phyloP scores from a whole-genome alignment of 2,113 vertebrate species.

The Chitala chitala region DNA sequence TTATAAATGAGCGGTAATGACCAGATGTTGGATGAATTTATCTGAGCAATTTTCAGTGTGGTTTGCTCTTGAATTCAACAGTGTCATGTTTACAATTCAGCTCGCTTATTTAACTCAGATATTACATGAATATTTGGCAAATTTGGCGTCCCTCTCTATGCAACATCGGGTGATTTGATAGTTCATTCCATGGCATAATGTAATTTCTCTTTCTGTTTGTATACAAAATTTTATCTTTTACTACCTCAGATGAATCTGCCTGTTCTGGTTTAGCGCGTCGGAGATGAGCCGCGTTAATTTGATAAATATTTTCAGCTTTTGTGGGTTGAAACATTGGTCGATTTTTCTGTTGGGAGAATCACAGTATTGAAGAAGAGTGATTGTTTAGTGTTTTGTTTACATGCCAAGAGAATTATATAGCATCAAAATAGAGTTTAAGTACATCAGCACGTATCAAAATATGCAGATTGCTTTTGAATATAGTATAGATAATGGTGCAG shows the following conservation, averaged over 20 bases:
- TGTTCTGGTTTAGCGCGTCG: not conserved
- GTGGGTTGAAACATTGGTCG: too few relatives aligned
- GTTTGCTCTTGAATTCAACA: conserved; percentile 42
- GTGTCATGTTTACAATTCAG: conserved; percentile 42
- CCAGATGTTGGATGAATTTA: conserved; percentile 64
- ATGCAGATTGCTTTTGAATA: too few relatives aligned
- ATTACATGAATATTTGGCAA: conserved; percentile 31
- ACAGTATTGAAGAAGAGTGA: too few relatives aligned
- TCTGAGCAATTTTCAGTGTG: conserved; percentile 37
- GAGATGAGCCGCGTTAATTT: not conserved
- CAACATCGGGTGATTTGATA: conserved; percentile 12
- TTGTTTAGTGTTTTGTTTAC: too few relatives aligned
- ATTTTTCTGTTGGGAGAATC: too few relatives aligned
- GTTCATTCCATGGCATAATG: conserved; percentile 5
- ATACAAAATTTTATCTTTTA: not conserved
- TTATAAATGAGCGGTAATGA: conserved; percentile 55
- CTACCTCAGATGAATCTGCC: not conserved
- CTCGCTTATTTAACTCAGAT: conserved; percentile 26
- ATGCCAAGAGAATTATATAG: too few relatives aligned
- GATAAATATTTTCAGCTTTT: not conserved
- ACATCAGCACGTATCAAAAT: too few relatives aligned
- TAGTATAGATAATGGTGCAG: too few relatives aligned
- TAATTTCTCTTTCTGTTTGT: conserved; percentile 24
- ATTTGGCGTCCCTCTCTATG: conserved; percentile 34
- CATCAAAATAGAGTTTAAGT: too few relatives aligned